A percentile compares a stretch with the other conserved stretches of the same genome.
Conservation (phyloP, 2,888 invertebrate species). For the Papilio elwesi region DNA sequence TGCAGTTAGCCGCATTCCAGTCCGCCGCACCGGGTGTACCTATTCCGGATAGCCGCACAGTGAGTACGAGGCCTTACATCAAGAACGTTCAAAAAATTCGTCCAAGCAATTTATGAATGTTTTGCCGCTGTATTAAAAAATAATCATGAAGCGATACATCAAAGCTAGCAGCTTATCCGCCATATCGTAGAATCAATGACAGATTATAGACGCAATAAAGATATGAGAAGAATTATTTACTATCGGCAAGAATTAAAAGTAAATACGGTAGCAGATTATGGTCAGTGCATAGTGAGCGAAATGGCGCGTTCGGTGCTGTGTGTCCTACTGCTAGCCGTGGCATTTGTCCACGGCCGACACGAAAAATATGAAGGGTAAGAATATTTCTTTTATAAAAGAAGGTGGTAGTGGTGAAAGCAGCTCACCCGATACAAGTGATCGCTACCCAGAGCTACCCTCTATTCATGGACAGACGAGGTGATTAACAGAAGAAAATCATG, state of each 20-base stretch:
- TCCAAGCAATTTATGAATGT: too few relatives aligned
- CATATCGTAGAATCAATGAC: constrained; percentile 29
- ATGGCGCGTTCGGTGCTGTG: constrained; percentile 62
- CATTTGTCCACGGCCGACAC: constrained; percentile 62
- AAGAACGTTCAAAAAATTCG: too few relatives aligned
- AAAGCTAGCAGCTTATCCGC: constrained; percentile 29
- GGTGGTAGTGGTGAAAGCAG: too few relatives aligned
- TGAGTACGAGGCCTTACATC: too few relatives aligned
- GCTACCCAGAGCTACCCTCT: too few relatives aligned
- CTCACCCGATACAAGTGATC: too few relatives aligned
- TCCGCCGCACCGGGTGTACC: too few relatives aligned
- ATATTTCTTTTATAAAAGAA: not conserved
- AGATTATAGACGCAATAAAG: constrained; percentile 38
- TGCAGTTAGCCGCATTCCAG: too few relatives aligned
- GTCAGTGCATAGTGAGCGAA: constrained; percentile 43
- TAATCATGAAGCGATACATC: constrained; percentile 22
- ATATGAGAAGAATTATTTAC: constrained; percentile 28
- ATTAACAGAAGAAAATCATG: too few relatives aligned
- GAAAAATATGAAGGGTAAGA: constrained; percentile 78
- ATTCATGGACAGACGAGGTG: too few relatives aligned
- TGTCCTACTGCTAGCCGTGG: constrained; percentile 55
- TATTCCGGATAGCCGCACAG: too few relatives aligned
- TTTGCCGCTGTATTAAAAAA: not conserved
- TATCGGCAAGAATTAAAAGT: constrained; percentile 30
- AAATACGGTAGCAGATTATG: constrained; percentile 44